Conservation (phyloP, 1,140 invertebrate genomes). For the Lepidurus packardi region DNA sequence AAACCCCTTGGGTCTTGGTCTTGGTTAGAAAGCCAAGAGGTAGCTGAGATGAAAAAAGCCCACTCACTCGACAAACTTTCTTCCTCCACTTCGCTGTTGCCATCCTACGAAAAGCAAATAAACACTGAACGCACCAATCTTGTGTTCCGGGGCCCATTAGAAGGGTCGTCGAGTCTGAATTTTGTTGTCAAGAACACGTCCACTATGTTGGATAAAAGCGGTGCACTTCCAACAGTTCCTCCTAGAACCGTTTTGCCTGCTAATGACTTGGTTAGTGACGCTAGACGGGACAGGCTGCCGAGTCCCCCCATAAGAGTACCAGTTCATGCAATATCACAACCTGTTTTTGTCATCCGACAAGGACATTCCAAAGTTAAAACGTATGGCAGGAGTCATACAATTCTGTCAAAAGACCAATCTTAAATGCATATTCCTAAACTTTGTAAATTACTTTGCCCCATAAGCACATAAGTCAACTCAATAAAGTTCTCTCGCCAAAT, state of each 20-base stretch:
- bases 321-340: neutral
- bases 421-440: too few relatives aligned
- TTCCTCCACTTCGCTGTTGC: neutral
- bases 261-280: slow-evolving; percentile 4
- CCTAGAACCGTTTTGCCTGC: neutral
- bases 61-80: neutral
- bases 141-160: neutral
- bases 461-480: too few relatives aligned
- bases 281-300: neutral
- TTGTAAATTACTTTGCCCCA: too few relatives aligned
- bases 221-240: neutral
- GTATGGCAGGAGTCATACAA: neutral
- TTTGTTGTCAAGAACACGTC: neutral
- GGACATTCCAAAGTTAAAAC: slow-evolving; percentile 14
- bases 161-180: neutral
- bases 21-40: neutral
- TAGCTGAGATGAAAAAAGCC: neutral
- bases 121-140: neutral
- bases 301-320: neutral
- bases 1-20: neutral
- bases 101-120: neutral
- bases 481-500: too few relatives aligned
- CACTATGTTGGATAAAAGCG: neutral
- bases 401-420: neutral
- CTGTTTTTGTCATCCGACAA: slow-evolving; percentile 11